Evolutionary conservation across 2,888 invertebrate genomes (phyloP), one percentile per base, ranked within the genome.

Genomic region (Conchocele bisecta): DNA sequence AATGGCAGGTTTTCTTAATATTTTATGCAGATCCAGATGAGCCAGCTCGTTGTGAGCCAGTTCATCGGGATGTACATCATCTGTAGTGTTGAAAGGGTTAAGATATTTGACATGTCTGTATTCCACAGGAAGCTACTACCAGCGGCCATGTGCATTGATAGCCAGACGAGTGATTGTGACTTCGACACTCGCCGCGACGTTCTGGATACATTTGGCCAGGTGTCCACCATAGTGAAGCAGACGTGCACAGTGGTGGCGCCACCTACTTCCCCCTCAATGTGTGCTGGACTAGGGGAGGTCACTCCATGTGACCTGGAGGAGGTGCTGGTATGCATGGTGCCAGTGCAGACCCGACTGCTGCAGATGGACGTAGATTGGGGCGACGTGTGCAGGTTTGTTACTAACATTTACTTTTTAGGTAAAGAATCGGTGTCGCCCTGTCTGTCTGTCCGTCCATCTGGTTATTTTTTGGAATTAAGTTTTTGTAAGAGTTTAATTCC

Each of bases 91-190:
- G n/a, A n/a, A n/a, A n/a, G n/a, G n/a, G n/a, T n/a, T n/a, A n/a
- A n/a, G n/a, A n/a, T n/a, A n/a, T n/a, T n/a, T n/a, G n/a, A n/a
- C n/a, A n/a, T n/a, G n/a, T n/a, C n/a, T n/a, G n/a, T n/a, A n/a
- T 22, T 22, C 56, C 48, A 3, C 50, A 72, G 72, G 31, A 61
- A 72, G 35, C 41, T 67, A n/a, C 63, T 51, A 22, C 11, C 54
- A 15, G 63, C 72, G n/a, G 31, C 63, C 7, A 24, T 63, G 2
- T 72, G 67, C 59, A 67, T 72, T 2, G 65, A 67, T 50, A 58
- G 63, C 24, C 24, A 50, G n/a, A 72, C 72, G 28, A 72, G 72
- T 46, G 63, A 59, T 24, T 72, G 72, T 63, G 66, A 67, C 48
- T 67, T 54, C 53, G 29, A 46, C 24, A 63, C 48, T 15, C 33